Conservation (phyloP, 2,888 invertebrate genomes). For the Euphydryas editha region DNA sequence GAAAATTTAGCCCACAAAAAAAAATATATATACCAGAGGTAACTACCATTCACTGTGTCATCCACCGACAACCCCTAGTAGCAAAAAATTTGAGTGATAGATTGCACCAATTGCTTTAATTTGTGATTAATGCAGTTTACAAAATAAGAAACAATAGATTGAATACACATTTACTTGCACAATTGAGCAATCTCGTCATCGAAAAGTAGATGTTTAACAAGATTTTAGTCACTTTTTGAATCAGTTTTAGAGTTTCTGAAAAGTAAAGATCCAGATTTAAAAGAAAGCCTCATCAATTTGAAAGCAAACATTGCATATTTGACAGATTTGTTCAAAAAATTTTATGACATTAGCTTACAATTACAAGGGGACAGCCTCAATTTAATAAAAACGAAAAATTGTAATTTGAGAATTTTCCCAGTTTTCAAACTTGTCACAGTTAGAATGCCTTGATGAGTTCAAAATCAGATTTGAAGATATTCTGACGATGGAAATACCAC, state of each 20-base stretch:
- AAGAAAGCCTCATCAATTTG: conserved; percentile 55
- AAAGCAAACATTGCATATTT: conserved; percentile 50
- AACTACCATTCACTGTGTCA: too few relatives aligned
- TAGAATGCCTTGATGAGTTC: not conserved
- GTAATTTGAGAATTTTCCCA: not conserved
- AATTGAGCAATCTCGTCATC: conserved; percentile 38
- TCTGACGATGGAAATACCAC: conserved; percentile 34
- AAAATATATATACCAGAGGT: too few relatives aligned
- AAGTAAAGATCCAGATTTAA: not conserved
- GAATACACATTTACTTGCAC: conserved; percentile 39
- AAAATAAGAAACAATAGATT: conserved; percentile 40
- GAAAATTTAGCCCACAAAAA: too few relatives aligned
- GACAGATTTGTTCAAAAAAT: conserved; percentile 39
- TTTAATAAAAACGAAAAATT: conserved; percentile 49
- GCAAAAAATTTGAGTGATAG: too few relatives aligned
- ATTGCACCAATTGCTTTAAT: not conserved
- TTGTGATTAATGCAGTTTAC: conserved; percentile 11
- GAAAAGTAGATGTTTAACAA: conserved; percentile 35
- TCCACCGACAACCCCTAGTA: too few relatives aligned
- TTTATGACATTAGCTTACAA: conserved; percentile 42
- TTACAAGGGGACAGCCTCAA: conserved; percentile 48
- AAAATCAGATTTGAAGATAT: conserved; percentile 5
- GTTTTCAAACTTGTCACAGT: not conserved
- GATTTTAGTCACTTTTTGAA: not conserved
- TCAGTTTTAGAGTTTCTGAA: not conserved